phyloP scores from a whole-genome alignment of 2,113 vertebrate genomes.

The Chauna torquata region DNA sequence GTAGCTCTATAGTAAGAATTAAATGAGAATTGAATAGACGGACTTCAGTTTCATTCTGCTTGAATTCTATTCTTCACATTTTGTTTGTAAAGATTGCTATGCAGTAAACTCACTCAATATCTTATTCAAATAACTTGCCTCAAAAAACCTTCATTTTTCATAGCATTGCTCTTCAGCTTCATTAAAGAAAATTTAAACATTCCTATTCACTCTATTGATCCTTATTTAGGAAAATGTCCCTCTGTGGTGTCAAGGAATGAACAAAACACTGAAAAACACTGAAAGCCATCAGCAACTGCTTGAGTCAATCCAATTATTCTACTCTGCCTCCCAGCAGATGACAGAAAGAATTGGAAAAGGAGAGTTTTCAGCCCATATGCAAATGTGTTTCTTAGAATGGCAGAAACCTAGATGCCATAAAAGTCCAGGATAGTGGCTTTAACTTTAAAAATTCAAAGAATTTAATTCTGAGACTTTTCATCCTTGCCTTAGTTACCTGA shows the following conservation, averaged over 20 bases:
- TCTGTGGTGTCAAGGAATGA: conserved; percentile 31
- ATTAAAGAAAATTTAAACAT: conserved; percentile 30
- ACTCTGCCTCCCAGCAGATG: conserved; percentile 12
- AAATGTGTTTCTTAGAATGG: conserved; percentile 1
- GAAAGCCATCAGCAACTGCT: conserved; percentile 58
- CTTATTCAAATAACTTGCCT: neutral
- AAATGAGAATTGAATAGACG: neutral
- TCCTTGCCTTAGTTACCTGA: conserved; percentile 55
- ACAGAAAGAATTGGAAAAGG: conserved; percentile 31
- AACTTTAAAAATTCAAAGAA: conserved; percentile 45
- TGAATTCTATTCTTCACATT: neutral
- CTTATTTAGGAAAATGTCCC: conserved; percentile 38
- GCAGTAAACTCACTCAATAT: neutral
- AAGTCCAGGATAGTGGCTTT: conserved; percentile 17
- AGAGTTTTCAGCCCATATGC: conserved; percentile 12
- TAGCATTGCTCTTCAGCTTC: neutral
- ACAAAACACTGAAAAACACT: neutral
- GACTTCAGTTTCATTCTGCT: neutral
- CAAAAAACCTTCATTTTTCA: neutral
- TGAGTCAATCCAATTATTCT: conserved; percentile 57
- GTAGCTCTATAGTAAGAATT: neutral
- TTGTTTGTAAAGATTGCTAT: neutral
- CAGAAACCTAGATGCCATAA: conserved; percentile 55
- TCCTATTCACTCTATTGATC: conserved; percentile 39
- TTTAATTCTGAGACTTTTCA: conserved; percentile 14